Percentiles rank a stretch among this genome's conserved stretches.
Conservation (phyloP, 2,113 vertebrate species). For the Naja naja region DNA sequence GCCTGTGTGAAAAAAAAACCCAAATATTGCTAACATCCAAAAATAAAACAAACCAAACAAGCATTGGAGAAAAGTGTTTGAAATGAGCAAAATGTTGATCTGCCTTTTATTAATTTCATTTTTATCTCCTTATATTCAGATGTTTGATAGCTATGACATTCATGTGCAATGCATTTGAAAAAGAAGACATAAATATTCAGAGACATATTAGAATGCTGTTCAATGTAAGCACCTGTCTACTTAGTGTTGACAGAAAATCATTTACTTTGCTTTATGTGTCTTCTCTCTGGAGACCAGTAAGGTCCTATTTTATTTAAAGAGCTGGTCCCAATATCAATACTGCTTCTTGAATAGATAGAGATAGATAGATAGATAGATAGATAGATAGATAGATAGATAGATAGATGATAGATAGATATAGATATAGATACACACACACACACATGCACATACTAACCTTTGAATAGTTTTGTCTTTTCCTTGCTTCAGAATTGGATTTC, state of each 20-base stretch:
- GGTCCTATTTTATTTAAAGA: conserved; percentile 91
- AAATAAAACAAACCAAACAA: conserved; percentile 18
- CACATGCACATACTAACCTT: conserved; percentile 52
- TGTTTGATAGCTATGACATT: conserved; percentile 95
- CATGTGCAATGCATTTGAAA: conserved; percentile 90
- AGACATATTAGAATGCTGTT: conserved; percentile 94
- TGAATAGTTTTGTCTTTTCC: conserved; percentile 65
- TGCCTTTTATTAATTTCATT: conserved; percentile 91
- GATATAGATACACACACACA: neutral
- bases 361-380: conserved; percentile 21
- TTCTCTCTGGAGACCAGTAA: conserved; percentile 80
- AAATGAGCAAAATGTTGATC: conserved; percentile 87
- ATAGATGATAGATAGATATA: too few species aligned
- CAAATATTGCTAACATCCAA: conserved; percentile 51
- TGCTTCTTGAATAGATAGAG: conserved; percentile 67
- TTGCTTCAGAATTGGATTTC: conserved; percentile 58
- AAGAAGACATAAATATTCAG: conserved; percentile 97
- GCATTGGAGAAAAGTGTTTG: conserved; percentile 61
- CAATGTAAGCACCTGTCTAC: conserved; percentile 97
- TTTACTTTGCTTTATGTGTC: conserved; percentile 91
- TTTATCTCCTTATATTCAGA: conserved; percentile 83
- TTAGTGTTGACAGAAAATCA: conserved; percentile 95
- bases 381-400: too few species aligned
- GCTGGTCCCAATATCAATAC: conserved; percentile 70
- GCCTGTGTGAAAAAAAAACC: conserved; percentile 35